Percentiles rank a stretch among this genome's conserved stretches.
These are phyloP conservation scores for Bryconaethiops microstoma DNA, from an alignment of 2,797 vertebrate species.

Conservation along the genomic window DNA sequence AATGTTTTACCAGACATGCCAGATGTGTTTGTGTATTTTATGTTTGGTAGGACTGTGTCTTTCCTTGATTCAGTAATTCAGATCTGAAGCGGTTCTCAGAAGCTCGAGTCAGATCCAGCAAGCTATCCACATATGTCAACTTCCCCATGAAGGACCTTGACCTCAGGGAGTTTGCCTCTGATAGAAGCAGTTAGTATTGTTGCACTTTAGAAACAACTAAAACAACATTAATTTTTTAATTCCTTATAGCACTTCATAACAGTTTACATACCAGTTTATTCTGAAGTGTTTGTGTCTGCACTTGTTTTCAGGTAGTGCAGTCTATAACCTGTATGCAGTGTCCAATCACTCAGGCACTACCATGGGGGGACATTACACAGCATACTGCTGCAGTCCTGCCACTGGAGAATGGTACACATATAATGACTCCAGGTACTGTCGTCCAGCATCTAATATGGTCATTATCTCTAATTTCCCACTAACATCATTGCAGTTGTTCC, in stretches of 20 bases:
- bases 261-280: neutral
- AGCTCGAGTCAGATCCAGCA: slow-evolving; percentile 91
- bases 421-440: slow-evolving; percentile 92
- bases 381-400: slow-evolving; percentile 91
- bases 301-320: slow-evolving; percentile 73
- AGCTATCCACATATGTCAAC: slow-evolving; percentile 95
- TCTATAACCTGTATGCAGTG: slow-evolving; percentile 97
- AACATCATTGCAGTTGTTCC: neutral
- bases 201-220: neutral
- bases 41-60: slow-evolving; percentile 55
- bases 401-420: slow-evolving; percentile 95
- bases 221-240: no score
- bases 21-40: neutral
- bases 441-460: neutral
- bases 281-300: neutral
- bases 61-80: slow-evolving; percentile 68
- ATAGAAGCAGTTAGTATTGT: slow-evolving; percentile 90
- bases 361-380: slow-evolving; percentile 97
- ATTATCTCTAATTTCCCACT: neutral
- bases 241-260: no score
- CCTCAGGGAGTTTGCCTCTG: slow-evolving; percentile 91
- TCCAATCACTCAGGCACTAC: slow-evolving; percentile 99
- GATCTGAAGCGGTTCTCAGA: slow-evolving; percentile 98
- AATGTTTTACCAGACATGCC: neutral
- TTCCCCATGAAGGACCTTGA: slow-evolving; percentile 96